phyloP scores from a whole-genome alignment of 2,888 invertebrate species.

The Anoncus sp. region DNA sequence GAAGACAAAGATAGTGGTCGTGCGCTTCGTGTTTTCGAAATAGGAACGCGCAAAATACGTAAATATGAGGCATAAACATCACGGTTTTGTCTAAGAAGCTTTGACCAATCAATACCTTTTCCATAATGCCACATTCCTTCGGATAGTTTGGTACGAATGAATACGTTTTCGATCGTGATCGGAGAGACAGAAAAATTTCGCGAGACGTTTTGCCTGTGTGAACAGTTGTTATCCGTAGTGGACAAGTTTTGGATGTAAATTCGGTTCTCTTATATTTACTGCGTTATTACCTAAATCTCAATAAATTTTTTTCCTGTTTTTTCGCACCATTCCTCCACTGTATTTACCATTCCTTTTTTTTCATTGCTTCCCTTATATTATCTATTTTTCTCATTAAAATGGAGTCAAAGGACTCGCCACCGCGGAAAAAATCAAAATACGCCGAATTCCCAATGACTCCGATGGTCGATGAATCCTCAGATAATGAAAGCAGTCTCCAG shows the following conservation, averaged over 20 bases:
- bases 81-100: not conserved
- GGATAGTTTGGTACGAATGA: not conserved
- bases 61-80: conserved; percentile 2
- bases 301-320: not conserved
- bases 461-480: not conserved
- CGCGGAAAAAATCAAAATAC: conserved; percentile 13
- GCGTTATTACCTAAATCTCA: not conserved
- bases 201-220: not conserved
- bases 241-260: conserved; percentile 2
- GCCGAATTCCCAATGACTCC: not conserved
- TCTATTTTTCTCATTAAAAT: conserved; percentile 2
- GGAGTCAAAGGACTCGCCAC: conserved; percentile 2
- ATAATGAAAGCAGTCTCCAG: not conserved
- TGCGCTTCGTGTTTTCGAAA: not conserved
- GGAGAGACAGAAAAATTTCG: conserved; percentile 2
- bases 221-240: not conserved
- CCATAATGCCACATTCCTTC: not conserved
- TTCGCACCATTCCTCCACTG: not conserved
- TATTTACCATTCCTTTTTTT: not conserved
- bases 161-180: conserved; percentile 3
- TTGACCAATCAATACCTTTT: not conserved
- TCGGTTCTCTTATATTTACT: conserved; percentile 1
- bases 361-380: not conserved
- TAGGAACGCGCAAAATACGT: conserved; percentile 1
- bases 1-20: too few relatives aligned